Evolutionary conservation across 2,797 vertebrate species (phyloP), one percentile per base, ranked within the genome.

Genomic region (Anguilla megastoma): DNA sequence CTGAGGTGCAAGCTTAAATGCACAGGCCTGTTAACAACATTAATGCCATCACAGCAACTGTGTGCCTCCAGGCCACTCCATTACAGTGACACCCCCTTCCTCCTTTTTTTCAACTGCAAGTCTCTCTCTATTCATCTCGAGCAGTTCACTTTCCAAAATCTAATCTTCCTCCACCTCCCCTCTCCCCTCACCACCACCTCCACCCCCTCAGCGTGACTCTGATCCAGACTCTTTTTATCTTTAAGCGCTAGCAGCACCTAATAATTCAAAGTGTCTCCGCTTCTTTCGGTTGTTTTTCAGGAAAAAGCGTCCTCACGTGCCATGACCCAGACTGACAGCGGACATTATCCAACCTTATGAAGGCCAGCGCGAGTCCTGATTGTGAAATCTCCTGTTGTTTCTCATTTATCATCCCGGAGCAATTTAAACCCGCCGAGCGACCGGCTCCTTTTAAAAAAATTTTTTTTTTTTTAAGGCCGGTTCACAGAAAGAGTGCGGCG

Each of bases 371-470:
- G 69, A 89, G 86, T 79, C 36, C 91, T 90, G 92, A 95, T 95
- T 95, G 92, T 89, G 91, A 94, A 87, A 94, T 92, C 92, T 94
- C 93, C 94, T 95, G 93, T 89, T 90, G 90, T 94, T 93, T 91
- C 91, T 90, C 0, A 14, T 89, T 92, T 85, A 36, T 56, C 45
- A 12, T 79, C 91, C 90, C 89, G 41, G 91, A 94, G 93, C 90
- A 90, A 90, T 86, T 92, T 88, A 92, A 92, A 88, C 93, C 92
- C 91, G 66, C 89, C 60, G 92, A 91, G 93, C 86, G 87, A 86
- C 80, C 91, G 8, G 58, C 87, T 86, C 91, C 90, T 90, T 80
- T 50, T 41, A 5, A 45, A 45, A 45, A 45, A 45, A 45, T 7
- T 50, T 41, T 45, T 33, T 16, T 84, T 84, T 36, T 90, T 89